A percentile compares a stretch with the other conserved stretches of the same genome.
Conservation (phyloP, 2,888 invertebrate genomes). For the Priocnemis perturbator region DNA sequence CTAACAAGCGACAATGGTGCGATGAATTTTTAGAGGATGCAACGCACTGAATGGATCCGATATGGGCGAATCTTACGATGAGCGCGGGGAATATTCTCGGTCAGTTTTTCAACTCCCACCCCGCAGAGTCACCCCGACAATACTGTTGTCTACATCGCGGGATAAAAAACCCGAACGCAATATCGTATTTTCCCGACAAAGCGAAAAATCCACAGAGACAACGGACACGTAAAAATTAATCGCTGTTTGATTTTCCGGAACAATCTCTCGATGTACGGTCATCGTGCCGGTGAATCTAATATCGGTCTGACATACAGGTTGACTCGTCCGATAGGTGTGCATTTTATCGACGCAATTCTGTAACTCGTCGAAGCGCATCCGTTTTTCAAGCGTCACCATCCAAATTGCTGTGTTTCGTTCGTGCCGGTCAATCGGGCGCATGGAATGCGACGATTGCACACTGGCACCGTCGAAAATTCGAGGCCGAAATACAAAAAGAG, state of each 20-base stretch:
- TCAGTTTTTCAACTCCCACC: no score
- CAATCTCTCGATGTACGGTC: not conserved
- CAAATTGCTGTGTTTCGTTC: constrained; percentile 50
- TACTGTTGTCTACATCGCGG: no score
- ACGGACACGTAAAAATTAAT: not conserved
- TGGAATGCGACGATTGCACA: constrained; percentile 44
- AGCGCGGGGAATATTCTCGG: no score
- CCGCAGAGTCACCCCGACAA: no score
- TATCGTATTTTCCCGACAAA: not conserved
- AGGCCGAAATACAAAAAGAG: constrained; percentile 32
- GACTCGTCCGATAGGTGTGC: constrained; percentile 20
- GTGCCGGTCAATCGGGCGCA: constrained; percentile 53
- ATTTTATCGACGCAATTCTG: constrained; percentile 67
- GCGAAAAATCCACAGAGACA: no score
- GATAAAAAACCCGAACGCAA: not conserved
- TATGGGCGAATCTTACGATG: not conserved
- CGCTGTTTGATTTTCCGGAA: not conserved
- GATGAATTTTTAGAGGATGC: not conserved
- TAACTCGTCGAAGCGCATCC: constrained; percentile 38
- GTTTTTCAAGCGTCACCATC: constrained; percentile 42
- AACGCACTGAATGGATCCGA: not conserved
- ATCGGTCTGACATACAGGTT: not conserved
- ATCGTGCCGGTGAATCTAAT: not conserved
- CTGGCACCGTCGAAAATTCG: constrained; percentile 24
- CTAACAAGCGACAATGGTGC: no score